Conservation (phyloP, 2,113 vertebrate species). For the Nyctereutes procyonoides region DNA sequence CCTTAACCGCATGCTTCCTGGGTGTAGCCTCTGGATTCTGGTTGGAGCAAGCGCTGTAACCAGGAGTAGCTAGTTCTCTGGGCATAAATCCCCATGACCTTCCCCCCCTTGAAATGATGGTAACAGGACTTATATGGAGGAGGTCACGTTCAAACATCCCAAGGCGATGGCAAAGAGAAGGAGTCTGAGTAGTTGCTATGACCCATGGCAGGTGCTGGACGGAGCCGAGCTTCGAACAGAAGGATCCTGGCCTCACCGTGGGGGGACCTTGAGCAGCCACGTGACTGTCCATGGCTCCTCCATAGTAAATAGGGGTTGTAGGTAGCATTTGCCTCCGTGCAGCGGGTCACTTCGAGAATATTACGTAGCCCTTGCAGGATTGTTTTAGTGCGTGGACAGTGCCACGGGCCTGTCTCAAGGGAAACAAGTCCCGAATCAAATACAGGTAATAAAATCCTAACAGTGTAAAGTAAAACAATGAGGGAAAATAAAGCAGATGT, state of each 20-base stretch:
- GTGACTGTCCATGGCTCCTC: not conserved
- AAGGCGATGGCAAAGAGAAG: not conserved
- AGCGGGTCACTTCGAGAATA: not conserved
- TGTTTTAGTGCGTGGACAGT: not conserved
- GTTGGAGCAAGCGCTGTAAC: rapidly evolving
- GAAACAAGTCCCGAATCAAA: not conserved
- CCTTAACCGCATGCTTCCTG: too few species aligned
- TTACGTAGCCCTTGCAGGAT: not conserved
- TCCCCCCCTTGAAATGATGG: not conserved
- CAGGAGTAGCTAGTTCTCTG: not conserved
- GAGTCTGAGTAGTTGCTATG: rapidly evolving
- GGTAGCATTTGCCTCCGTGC: not conserved
- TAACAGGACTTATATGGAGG: rapidly evolving
- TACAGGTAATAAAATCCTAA: not conserved
- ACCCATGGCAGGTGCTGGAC: rapidly evolving
- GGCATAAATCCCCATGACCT: not conserved
- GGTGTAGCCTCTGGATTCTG: rapidly evolving
- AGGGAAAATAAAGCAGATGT: not conserved
- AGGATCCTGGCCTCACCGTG: rapidly evolving
- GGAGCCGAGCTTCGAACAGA: not conserved
- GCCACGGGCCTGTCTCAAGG: not conserved
- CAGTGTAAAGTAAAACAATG: not conserved
- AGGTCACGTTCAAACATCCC: not conserved
- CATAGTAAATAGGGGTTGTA: not conserved
- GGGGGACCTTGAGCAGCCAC: too few species aligned